Percentiles rank a stretch among this genome's conserved stretches.
phyloP scores from a whole-genome alignment of 2,888 invertebrate species.

The Polyploca ridens region DNA sequence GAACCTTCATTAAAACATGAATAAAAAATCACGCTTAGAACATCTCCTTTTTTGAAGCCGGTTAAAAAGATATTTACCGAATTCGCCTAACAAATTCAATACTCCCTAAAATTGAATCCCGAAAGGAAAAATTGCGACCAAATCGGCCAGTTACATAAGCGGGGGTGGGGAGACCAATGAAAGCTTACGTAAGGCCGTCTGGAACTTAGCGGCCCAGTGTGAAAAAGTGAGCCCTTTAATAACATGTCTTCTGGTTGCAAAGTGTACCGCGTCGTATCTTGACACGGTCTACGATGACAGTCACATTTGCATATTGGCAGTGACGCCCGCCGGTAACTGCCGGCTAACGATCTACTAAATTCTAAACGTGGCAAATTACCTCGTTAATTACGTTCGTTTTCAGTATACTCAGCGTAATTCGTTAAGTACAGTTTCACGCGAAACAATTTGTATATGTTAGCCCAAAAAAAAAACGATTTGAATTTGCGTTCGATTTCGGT shows the following conservation, averaged over 20 bases:
- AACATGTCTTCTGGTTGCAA: constrained; percentile 29
- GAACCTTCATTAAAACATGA: too few relatives aligned
- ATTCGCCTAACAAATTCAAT: constrained; percentile 47
- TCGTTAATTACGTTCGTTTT: constrained; percentile 34
- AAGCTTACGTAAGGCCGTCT: constrained; percentile 78
- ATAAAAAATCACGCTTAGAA: too few relatives aligned
- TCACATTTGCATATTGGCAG: constrained; percentile 38
- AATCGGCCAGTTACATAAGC: constrained; percentile 77
- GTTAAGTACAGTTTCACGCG: neutral
- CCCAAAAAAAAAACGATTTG: neutral
- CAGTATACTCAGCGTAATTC: constrained; percentile 18
- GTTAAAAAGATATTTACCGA: constrained; percentile 30
- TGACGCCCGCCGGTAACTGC: constrained; percentile 25
- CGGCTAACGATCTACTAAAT: constrained; percentile 28
- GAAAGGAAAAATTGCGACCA: constrained; percentile 55
- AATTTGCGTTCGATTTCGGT: constrained; percentile 13
- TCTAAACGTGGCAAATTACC: constrained; percentile 35
- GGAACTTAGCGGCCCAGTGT: constrained; percentile 44
- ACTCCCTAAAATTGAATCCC: constrained; percentile 54
- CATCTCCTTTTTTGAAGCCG: too few relatives aligned
- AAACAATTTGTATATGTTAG: neutral
- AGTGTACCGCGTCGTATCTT: constrained; percentile 11
- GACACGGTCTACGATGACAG: constrained; percentile 16
- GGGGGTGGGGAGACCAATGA: constrained; percentile 62
- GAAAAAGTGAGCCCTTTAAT: constrained; percentile 46